Evolutionary conservation across 1,140 invertebrate species (phyloP).

Genomic region (Oryctes rhinoceros): DNA sequence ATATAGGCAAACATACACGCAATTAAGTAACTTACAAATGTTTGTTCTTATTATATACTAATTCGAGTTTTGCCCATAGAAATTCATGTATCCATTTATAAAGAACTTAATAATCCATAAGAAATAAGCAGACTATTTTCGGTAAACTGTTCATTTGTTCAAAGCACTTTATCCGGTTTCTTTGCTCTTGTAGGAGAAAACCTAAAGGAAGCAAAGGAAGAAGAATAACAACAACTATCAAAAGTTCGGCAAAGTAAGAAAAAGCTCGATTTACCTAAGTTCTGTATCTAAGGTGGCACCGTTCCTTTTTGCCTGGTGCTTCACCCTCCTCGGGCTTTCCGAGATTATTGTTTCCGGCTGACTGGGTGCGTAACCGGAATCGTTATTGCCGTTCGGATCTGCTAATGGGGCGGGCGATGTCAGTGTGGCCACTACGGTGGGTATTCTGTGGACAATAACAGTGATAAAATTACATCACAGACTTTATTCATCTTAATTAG

Average conservation of each 20-base stretch:
- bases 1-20: no score
- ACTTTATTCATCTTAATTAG: constrained; percentile 27
- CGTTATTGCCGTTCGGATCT: constrained; percentile 81
- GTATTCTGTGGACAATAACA: constrained; percentile 55
- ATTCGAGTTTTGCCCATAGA: no score
- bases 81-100: no score
- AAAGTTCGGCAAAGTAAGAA: constrained; percentile 25
- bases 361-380: constrained; percentile 80
- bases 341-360: constrained; percentile 67
- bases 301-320: constrained; percentile 55
- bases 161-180: not conserved
- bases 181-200: not conserved
- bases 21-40: no score
- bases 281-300: constrained; percentile 59
- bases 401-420: constrained; percentile 65
- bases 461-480: constrained; percentile 41
- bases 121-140: not conserved
- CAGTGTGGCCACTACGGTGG: constrained; percentile 66
- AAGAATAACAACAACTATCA: constrained; percentile 21
- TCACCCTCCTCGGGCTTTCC: constrained; percentile 63
- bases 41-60: no score
- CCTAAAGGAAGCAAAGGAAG: not conserved
- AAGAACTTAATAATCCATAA: not conserved
- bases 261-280: constrained; percentile 54
- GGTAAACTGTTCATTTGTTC: not conserved